These are phyloP conservation scores for Vandiemenella viatica DNA, from an alignment of 2,888 invertebrate genomes.

Conservation along the genomic window DNA sequence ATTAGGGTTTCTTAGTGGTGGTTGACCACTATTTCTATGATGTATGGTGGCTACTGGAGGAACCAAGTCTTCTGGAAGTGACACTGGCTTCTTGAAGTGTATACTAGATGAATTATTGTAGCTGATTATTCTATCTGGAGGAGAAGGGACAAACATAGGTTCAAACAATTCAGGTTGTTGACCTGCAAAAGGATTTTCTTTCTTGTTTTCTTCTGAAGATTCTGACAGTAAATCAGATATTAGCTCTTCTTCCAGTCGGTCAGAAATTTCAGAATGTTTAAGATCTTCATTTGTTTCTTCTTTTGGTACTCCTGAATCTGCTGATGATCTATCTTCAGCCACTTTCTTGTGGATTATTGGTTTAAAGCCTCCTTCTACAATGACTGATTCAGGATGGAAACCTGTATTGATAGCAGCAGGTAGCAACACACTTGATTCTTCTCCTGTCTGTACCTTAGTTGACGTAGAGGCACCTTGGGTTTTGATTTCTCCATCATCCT, in stretches of 20 bases:
- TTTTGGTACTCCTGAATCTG: conserved; percentile 24
- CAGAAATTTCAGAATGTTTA: conserved; percentile 25
- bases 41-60: conserved; percentile 4
- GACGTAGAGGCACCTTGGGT: no score
- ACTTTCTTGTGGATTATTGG: conserved; percentile 48
- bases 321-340: conserved; percentile 33
- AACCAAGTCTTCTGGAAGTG: conserved; percentile 6
- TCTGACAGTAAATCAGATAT: conserved; percentile 20
- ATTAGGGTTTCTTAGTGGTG: conserved; percentile 21
- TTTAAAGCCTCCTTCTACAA: conserved; percentile 71
- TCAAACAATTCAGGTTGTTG: conserved; percentile 45
- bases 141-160: conserved; percentile 69
- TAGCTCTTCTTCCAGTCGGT: conserved; percentile 32
- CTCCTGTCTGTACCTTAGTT: not conserved
- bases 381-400: conserved; percentile 64
- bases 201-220: conserved; percentile 25
- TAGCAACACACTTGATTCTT: not conserved
- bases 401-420: conserved; percentile 39
- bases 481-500: no score
- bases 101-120: conserved; percentile 20
- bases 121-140: conserved; percentile 39
- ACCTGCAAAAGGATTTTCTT: conserved; percentile 32
- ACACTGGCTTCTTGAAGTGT: conserved; percentile 22
- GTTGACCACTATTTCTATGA: conserved; percentile 9
- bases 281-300: conserved; percentile 35